Evolutionary conservation across 2,888 invertebrate genomes (phyloP).

Genomic region (Cotesia congregata): DNA sequence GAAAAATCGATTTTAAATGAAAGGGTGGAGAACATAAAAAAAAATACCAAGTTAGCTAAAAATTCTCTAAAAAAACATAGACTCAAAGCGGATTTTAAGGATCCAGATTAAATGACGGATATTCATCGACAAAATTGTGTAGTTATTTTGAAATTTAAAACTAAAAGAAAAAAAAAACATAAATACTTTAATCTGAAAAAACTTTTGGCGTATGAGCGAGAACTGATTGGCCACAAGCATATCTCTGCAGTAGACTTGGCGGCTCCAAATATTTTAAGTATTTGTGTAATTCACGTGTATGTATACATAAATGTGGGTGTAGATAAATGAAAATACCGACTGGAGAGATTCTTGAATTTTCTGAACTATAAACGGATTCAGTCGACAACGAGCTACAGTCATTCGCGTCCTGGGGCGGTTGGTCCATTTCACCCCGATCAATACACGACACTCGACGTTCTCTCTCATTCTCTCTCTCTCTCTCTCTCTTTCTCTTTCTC

Average conservation of each 20-base stretch:
- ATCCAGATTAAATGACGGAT: neutral
- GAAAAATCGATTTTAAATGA: slow-evolving; percentile 15
- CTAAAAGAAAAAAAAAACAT: no score
- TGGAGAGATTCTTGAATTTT: slow-evolving; percentile 38
- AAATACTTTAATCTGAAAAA: no score
- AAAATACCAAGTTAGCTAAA: neutral
- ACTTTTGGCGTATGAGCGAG: neutral
- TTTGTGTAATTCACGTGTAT: slow-evolving; percentile 2
- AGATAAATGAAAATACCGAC: neutral
- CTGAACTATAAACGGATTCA: slow-evolving; percentile 50
- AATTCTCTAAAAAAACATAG: neutral
- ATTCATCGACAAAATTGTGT: neutral
- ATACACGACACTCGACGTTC: slow-evolving; percentile 57
- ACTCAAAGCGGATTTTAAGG: neutral
- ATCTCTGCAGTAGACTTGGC: neutral
- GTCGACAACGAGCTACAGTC: slow-evolving; percentile 54
- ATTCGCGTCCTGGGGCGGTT: slow-evolving; percentile 54
- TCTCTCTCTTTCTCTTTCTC: slow-evolving; percentile 21
- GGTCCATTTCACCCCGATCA: slow-evolving; percentile 63
- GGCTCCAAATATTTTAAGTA: neutral
- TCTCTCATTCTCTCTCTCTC: slow-evolving; percentile 24
- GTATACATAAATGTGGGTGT: slow-evolving; percentile 1
- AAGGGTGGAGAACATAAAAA: neutral
- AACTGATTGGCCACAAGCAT: neutral
- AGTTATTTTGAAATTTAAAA: neutral